Percentiles rank a stretch among this genome's conserved stretches.
These are phyloP conservation scores for Calliopum simillimum DNA, from an alignment of 2,888 invertebrate species.

Conservation along the genomic window DNA sequence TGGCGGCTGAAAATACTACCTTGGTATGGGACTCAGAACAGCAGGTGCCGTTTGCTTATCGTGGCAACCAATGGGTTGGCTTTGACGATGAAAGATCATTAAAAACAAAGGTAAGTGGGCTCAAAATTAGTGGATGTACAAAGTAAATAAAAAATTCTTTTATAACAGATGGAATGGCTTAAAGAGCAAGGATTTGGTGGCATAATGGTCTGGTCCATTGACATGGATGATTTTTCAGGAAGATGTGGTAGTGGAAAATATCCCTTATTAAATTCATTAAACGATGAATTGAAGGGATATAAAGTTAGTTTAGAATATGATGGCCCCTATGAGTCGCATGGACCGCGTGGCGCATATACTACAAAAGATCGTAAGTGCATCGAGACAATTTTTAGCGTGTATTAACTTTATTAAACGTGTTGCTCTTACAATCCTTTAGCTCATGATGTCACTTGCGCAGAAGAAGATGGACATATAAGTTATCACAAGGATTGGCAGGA, in stretches of 20 bases:
- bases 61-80: slow-evolving; percentile 92
- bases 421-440: slow-evolving; percentile 71
- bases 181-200: slow-evolving; percentile 95
- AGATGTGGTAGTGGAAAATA: slow-evolving; percentile 91
- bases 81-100: slow-evolving; percentile 94
- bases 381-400: background rate
- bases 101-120: slow-evolving; percentile 81
- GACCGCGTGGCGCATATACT: slow-evolving; percentile 79
- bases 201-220: slow-evolving; percentile 97
- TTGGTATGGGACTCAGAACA: slow-evolving; percentile 96
- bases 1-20: slow-evolving; percentile 90
- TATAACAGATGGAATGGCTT: slow-evolving; percentile 86
- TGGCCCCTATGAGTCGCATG: slow-evolving; percentile 85
- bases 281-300: slow-evolving; percentile 85
- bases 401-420: background rate
- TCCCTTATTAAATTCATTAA: slow-evolving; percentile 88
- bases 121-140: background rate
- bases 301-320: slow-evolving; percentile 85
- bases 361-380: slow-evolving; percentile 87
- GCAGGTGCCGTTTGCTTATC: slow-evolving; percentile 94
- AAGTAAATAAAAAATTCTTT: background rate
- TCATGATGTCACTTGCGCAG: slow-evolving; percentile 88
- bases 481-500: slow-evolving; percentile 91
- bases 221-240: slow-evolving; percentile 94
- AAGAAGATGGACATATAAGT: slow-evolving; percentile 95